phyloP scores from a whole-genome alignment of 2,888 invertebrate genomes.

The Euplexia lucipara region DNA sequence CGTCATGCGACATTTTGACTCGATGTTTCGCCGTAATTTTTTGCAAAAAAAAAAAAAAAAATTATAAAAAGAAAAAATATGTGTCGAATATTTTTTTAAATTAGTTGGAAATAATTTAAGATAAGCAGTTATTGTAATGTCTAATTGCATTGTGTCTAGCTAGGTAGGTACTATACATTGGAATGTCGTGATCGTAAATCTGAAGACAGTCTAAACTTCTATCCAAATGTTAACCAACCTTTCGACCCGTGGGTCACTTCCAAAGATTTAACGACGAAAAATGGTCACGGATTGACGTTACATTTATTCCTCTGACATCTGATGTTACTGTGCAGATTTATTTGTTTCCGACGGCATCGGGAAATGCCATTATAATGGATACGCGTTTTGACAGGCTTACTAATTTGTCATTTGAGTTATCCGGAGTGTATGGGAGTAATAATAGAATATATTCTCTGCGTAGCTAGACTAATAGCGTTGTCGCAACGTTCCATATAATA shows the following conservation, averaged over 20 bases:
- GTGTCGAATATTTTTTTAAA: too few species aligned
- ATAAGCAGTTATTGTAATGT: too few species aligned
- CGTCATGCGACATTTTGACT: too few species aligned
- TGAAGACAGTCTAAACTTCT: conserved; percentile 25
- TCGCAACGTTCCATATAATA: conserved; percentile 19
- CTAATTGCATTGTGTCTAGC: too few species aligned
- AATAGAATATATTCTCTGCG: conserved; percentile 19
- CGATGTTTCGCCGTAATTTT: too few species aligned
- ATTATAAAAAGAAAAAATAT: too few species aligned
- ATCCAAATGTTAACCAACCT: conserved; percentile 14
- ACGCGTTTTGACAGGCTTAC: conserved; percentile 73
- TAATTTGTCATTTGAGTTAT: conserved; percentile 72
- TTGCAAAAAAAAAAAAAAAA: too few species aligned
- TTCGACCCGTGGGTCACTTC: conserved; percentile 68
- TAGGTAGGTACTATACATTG: too few species aligned
- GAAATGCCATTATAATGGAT: conserved; percentile 85
- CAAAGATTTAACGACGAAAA: conserved; percentile 82
- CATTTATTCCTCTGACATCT: conserved; percentile 86
- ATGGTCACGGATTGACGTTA: conserved; percentile 87
- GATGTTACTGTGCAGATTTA: conserved; percentile 86
- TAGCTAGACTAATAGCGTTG: not conserved
- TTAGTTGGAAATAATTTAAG: too few species aligned
- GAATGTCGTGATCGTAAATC: not conserved
- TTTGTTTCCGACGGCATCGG: conserved; percentile 84
- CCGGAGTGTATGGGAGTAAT: conserved; percentile 13